These are phyloP conservation scores for Papilio glaucus DNA, from an alignment of 1,140 invertebrate species.

Conservation along the genomic window DNA sequence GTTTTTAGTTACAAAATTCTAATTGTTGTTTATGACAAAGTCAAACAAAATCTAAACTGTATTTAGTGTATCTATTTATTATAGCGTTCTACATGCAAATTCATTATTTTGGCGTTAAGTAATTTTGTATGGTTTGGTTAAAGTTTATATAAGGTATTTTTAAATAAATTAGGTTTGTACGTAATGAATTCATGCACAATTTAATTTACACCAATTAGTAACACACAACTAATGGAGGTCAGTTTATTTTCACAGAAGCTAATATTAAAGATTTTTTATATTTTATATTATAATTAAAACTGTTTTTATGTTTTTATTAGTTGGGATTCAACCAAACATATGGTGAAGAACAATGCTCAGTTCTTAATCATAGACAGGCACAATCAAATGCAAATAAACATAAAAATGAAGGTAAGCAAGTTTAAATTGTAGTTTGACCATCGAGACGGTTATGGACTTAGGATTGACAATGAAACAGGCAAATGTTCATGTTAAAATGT, in stretches of 20 bases:
- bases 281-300: constrained; percentile 17
- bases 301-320: constrained; percentile 40
- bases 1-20: constrained; percentile 22
- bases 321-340: constrained; percentile 41
- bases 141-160: constrained; percentile 25
- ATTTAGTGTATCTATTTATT: constrained; percentile 29
- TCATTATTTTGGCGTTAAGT: constrained; percentile 34
- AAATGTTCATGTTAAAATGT: background rate
- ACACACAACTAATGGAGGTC: constrained; percentile 65
- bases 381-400: constrained; percentile 25
- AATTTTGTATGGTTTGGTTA: constrained; percentile 22
- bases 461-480: background rate
- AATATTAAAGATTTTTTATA: background rate
- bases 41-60: constrained; percentile 37
- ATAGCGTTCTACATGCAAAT: constrained; percentile 34
- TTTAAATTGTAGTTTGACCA: constrained; percentile 37
- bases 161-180: constrained; percentile 32
- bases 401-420: constrained; percentile 32
- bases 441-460: background rate
- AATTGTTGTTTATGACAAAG: constrained; percentile 33
- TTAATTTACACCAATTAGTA: constrained; percentile 15
- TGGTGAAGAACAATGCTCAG: constrained; percentile 29
- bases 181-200: constrained; percentile 31
- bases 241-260: constrained; percentile 33
- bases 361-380: constrained; percentile 20